A percentile compares a stretch with the other conserved stretches of the same genome.
Conservation (phyloP, 2,888 invertebrate genomes). For the Diplolepis rosae region DNA sequence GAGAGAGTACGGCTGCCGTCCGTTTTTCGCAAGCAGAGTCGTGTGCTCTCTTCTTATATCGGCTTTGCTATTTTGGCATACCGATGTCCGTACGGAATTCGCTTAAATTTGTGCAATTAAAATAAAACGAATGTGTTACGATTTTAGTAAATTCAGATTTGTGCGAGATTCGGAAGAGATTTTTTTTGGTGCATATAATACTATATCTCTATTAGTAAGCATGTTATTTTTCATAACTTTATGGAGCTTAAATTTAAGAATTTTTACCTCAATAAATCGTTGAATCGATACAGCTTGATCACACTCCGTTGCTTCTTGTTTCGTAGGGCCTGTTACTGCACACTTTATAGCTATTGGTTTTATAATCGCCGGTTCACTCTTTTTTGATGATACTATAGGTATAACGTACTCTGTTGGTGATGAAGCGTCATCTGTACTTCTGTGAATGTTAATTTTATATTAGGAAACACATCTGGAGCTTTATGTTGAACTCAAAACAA, state of each 20-base stretch:
- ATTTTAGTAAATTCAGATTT: too few relatives aligned
- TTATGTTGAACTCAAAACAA: too few relatives aligned
- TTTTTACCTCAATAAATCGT: slow-evolving; percentile 26
- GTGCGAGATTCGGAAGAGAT: too few relatives aligned
- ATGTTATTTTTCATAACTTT: slow-evolving; percentile 7
- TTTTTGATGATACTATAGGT: slow-evolving; percentile 8
- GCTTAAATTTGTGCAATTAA: too few relatives aligned
- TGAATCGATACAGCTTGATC: slow-evolving; percentile 23
- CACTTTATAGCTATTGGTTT: slow-evolving; percentile 27
- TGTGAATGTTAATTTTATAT: background rate
- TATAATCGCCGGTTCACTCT: slow-evolving; percentile 26
- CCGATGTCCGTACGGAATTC: too few relatives aligned
- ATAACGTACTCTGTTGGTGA: slow-evolving; percentile 17
- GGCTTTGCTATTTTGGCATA: too few relatives aligned
- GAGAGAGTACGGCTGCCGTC: too few relatives aligned
- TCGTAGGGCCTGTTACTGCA: slow-evolving; percentile 8
- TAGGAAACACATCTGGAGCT: background rate
- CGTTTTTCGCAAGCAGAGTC: too few relatives aligned
- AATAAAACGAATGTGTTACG: background rate
- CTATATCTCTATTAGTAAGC: background rate
- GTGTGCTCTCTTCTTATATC: too few relatives aligned
- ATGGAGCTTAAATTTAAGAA: slow-evolving; percentile 2
- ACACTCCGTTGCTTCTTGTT: slow-evolving; percentile 22
- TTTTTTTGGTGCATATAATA: too few relatives aligned
- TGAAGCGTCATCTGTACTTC: background rate